Evolutionary conservation across 2,113 vertebrate genomes (phyloP), one percentile per base, ranked within the genome.

Genomic region (Ancistrus triradiatus): DNA sequence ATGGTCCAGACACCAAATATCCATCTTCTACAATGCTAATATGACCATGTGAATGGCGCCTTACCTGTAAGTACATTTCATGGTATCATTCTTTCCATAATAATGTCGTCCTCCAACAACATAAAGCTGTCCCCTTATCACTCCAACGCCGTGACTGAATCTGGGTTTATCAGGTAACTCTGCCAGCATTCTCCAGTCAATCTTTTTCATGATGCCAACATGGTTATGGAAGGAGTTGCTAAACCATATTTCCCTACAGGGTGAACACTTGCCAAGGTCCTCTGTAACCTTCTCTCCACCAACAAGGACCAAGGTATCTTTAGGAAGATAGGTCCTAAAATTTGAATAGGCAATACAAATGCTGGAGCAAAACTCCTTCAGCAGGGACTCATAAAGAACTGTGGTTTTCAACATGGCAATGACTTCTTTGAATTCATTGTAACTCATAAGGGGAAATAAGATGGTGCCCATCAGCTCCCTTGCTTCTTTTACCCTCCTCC

Each of bases 61-160:
- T 83, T 75, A 95, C 93, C 90, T 92, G 78, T 87, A 89, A 66
- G 88, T 88, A 1, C 86, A 91, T 58, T 84, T 78, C 78, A 95
- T 75, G 1, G 76, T 89, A 77, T 90, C 91, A 6, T 11, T 10
- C 18, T 56, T 69, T 6, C 92, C 86, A 0, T 94, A 94, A 81
- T 91, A 95, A 69, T 82, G 86, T 56, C 93, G 91, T 24, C 94
- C 94, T 14, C 94, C 94, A 52, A 91, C 83, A 57, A 97, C 10
- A 0, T 93, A 97, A 49, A 97, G 85, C 31, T 68, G 61, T 50
- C 83, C 89, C 21, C 76, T 79, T 46, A 90, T 78, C 4, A 91
- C 86, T 0, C 74, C 81, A 7, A 90, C 87, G 9, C 88, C 89
- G 0, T 97, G 93, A 18, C 81, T 66, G 56, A 92, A 94, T 63